Evolutionary conservation across 2,797 vertebrate genomes (phyloP), one percentile per base, ranked within the genome.

Genomic region (Avahi laniger): DNA sequence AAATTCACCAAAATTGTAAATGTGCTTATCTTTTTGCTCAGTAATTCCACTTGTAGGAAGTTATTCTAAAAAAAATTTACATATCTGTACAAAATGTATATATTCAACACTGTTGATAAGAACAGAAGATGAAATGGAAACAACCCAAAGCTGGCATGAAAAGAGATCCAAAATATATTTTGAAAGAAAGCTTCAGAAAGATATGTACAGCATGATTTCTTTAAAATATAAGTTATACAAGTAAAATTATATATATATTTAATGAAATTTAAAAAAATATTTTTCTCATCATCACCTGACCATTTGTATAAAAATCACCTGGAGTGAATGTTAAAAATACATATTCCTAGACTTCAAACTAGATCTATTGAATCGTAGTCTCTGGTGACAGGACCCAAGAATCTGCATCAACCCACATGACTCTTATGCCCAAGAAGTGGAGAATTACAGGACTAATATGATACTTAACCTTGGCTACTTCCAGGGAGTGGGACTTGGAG

Each of bases 121-220:
- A 85, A 50, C 41, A 94, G 73, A 91, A 65, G 18, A 89, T 67
- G 65, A 92, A 94, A 73, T 67, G n/a, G 15, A 89, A 96, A 79
- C 84, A 61, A 69, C 46, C 17, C 35, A 89, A 85, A 52, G 69
- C 18, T 46, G 35, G 33, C 88, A 76, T 61, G 50, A 57, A 78
- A 76, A 70, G 20, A 26, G 26, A 11, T 38, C 30, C 30, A 43
- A 70, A 83, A 52, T 54, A 48, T 41, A 92, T 87, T 94, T 92
- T 72, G 65, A 67, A 86, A 11, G 18, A 82, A 96, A 83, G 33
- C 41, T 88, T 94, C 46, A 78, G 63, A 63, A 72, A 3, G 70
- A 72, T 65, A 82, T 63, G 30, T 35, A 41, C 0, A 72, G 26
- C 46, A 94, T 46, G 9, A 61, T 83, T 78, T 72, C 69, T 70